Evolutionary conservation across 2,113 vertebrate genomes (phyloP), one percentile per base, ranked within the genome.

Genomic region (Mormoops blainvillei): DNA sequence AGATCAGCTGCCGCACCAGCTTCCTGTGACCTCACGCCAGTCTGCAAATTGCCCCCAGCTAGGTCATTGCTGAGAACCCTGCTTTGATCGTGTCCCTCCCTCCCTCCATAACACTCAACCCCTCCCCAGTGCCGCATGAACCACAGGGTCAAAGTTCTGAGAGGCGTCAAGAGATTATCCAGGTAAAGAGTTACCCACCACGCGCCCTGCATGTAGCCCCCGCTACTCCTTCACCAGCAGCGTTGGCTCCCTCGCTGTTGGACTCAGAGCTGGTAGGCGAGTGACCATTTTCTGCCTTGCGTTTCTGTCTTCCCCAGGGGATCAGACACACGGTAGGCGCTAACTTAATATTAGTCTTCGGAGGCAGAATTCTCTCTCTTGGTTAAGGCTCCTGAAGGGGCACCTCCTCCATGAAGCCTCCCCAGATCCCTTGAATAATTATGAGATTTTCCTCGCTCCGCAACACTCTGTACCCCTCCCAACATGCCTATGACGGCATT

Each of bases 351-450:
- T 31, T 45, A 12, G 14, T 36, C 81, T 91, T 52, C 61, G 52
- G 56, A 71, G n/a, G 18, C 24, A 91, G 73, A 74, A 67, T 54
- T 28, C 43, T 87, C 22, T 48, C 71, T 33, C 15, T 26, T 84
- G 58, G n/a, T 24, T 13, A 78, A 85, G 65, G 38, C 26, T 68
- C 31, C 68, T 16, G 10, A 52, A 52, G 68, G 3, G 56, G 4
- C 28, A 56, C 58, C 61, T 87, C 89, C 28, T 96, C 74, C 38
- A 12, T 1, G 83, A 95, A 84, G 92, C 52, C 61, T 82, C n/a
- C n/a, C 31, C 12, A 5, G 52, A 63, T 50, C 3, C 41, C 78
- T 76, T 28, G 16, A 80, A 73, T 13, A 76, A 19, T 45, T 7
- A 19, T 1, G 31, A 24, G 19, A 43, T 16, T 65, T 45, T 70